Evolutionary conservation across 2,113 vertebrate genomes (phyloP), one percentile per base, ranked within the genome.

Genomic region (Electrona antarctica): DNA sequence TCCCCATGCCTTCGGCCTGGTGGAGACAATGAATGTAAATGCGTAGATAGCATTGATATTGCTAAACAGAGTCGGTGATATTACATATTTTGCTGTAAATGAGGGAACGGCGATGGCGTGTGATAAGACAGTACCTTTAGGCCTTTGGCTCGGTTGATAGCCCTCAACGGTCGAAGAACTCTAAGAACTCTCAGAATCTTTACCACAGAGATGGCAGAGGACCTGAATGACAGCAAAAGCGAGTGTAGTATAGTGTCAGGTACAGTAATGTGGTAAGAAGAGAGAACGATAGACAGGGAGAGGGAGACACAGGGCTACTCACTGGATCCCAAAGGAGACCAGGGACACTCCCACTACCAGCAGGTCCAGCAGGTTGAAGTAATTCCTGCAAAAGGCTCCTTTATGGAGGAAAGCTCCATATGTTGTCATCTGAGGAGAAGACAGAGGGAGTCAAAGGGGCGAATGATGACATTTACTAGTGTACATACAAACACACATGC

Each of bases 111-210:
- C 12, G 14, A 21, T 21, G 57, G 13, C 7, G 9, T 12, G 15
- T 12, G 58, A 47, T 10, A 7, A 55, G 8, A 9, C 7, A 8
- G 64, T 71, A 99, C 98, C 96, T 99, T 99, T 49, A 99, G 95
- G 90, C 98, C 98, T 93, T 99, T 99, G 33, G 98, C 98, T 92
- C 98, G 93, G 91, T 99, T 99, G 88, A 99, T 99, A 63, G 98
- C 98, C 88, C 98, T 94, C 82, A 99, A 93, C 4, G 98, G 98
- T 70, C 98, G 93, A 85, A 99, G 91, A 48, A 99, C 98, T 80
- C 98, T 94, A 61, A 99, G 91, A 48, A 99, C 98, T 86, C 98
- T 93, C 68, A 99, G 93, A 80, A 99, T 99, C 94, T 99, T 99
- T 92, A 99, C 98, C 7, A 99, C 98, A 0, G 98, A 99, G 90